Evolutionary conservation across 2,888 invertebrate genomes (phyloP).

Genomic region (Acrocera orbiculus): DNA sequence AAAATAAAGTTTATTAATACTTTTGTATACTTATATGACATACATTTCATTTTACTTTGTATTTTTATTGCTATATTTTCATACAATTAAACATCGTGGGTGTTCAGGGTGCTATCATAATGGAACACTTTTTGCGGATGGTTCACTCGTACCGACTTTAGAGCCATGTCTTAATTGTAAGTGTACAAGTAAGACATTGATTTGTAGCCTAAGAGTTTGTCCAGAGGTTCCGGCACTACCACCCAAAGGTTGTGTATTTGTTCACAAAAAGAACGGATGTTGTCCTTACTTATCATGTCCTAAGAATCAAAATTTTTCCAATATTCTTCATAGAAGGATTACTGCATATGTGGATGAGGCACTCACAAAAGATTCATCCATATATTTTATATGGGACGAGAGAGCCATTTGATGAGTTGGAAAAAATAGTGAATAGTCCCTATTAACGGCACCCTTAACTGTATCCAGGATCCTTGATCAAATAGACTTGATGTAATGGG

Average conservation of each 20-base stretch:
- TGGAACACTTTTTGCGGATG: slow-evolving; percentile 47
- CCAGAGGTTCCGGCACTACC: slow-evolving; percentile 55
- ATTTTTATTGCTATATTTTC: no score
- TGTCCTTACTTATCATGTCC: slow-evolving; percentile 64
- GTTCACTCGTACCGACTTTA: slow-evolving; percentile 44
- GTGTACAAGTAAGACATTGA: slow-evolving; percentile 51
- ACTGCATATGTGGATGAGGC: slow-evolving; percentile 27
- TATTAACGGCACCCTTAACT: no score
- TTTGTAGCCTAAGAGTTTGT: slow-evolving; percentile 63
- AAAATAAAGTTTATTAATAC: no score
- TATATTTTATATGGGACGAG: no score
- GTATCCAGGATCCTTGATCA: no score
- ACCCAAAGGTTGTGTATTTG: slow-evolving; percentile 52
- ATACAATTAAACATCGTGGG: no score
- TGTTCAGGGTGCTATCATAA: slow-evolving; percentile 52
- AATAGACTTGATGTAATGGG: no score
- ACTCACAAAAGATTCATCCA: no score
- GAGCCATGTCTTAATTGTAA: slow-evolving; percentile 65
- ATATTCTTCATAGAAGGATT: slow-evolving; percentile 24
- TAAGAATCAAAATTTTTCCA: slow-evolving; percentile 33
- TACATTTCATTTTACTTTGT: no score
- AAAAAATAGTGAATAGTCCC: no score
- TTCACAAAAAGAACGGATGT: slow-evolving; percentile 50
- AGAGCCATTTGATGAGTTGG: no score
- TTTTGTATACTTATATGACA: no score